phyloP scores from a whole-genome alignment of 2,797 vertebrate genomes.

The Meda fulgida region DNA sequence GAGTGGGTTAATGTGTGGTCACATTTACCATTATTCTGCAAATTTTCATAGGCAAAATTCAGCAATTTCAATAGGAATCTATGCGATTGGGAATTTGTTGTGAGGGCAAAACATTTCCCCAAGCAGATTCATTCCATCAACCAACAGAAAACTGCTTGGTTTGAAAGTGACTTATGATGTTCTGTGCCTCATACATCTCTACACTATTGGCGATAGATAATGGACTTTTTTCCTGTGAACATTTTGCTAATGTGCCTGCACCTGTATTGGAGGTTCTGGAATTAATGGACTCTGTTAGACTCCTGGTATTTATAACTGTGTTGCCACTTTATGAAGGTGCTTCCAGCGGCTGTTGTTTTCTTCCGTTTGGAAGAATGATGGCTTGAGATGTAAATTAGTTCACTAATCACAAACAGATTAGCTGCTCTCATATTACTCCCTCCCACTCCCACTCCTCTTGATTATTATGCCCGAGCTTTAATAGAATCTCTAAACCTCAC shows the following conservation, averaged over 20 bases:
- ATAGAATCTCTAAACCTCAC: constrained; percentile 37
- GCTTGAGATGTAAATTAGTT: constrained; percentile 51
- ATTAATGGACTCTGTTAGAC: constrained; percentile 70
- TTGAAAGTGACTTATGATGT: not conserved
- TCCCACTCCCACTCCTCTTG: constrained; percentile 27
- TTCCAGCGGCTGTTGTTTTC: constrained; percentile 30
- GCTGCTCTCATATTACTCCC: constrained; percentile 42
- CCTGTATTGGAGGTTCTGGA: constrained; percentile 30
- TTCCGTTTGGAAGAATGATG: constrained; percentile 27
- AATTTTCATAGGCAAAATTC: too few species aligned
- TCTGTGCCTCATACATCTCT: not conserved
- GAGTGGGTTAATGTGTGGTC: not conserved
- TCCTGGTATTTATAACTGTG: constrained; percentile 21
- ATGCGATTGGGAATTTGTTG: too few species aligned
- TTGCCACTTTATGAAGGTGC: constrained; percentile 21
- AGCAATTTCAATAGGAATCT: too few species aligned
- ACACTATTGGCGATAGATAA: not conserved
- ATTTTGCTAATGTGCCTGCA: not conserved
- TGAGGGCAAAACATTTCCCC: too few species aligned
- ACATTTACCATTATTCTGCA: not conserved
- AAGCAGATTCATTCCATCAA: not conserved
- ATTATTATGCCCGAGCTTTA: constrained; percentile 28
- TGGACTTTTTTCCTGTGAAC: not conserved
- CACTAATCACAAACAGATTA: constrained; percentile 55
- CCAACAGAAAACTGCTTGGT: not conserved